Percentiles rank a stretch among this genome's conserved stretches.
Evolutionary conservation across 2,888 invertebrate genomes (phyloP).

Genomic region (Scaptomyza cyrtandrae): DNA sequence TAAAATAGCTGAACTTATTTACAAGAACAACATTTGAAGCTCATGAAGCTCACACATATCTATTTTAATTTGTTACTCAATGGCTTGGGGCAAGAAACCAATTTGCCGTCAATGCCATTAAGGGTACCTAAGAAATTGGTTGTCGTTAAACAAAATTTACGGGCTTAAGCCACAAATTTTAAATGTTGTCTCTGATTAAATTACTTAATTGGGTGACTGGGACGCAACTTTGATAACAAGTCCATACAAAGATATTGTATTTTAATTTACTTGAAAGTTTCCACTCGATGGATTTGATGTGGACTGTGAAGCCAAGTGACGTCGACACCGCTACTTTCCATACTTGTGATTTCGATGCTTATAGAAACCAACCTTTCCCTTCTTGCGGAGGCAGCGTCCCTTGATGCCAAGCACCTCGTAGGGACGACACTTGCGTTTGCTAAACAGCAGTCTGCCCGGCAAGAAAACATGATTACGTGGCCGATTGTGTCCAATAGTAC

Average conservation of each 20-base stretch:
- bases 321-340: slow-evolving; percentile 20
- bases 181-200: slow-evolving; percentile 50
- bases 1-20: slow-evolving; percentile 47
- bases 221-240: not conserved
- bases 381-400: slow-evolving; percentile 53
- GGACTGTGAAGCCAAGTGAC: slow-evolving; percentile 4
- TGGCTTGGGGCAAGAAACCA: slow-evolving; percentile 55
- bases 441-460: slow-evolving; percentile 40
- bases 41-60: slow-evolving; percentile 36
- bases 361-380: slow-evolving; percentile 33
- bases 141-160: slow-evolving; percentile 54
- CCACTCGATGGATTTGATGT: not conserved
- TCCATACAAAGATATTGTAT: not conserved
- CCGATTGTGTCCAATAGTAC: slow-evolving; percentile 27
- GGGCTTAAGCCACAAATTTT: slow-evolving; percentile 31
- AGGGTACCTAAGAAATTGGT: slow-evolving; percentile 25
- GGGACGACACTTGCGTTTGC: slow-evolving; percentile 35
- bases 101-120: slow-evolving; percentile 55
- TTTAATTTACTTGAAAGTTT: not conserved
- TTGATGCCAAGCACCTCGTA: slow-evolving; percentile 42
- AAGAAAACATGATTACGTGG: slow-evolving; percentile 20
- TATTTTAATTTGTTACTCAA: slow-evolving; percentile 68
- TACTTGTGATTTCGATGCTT: slow-evolving; percentile 45
- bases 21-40: slow-evolving; percentile 29
- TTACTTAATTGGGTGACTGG: slow-evolving; percentile 19